Base-by-base conservation (phyloP, 2,797 vertebrate species). In the Cichlasoma orientale region DNA sequence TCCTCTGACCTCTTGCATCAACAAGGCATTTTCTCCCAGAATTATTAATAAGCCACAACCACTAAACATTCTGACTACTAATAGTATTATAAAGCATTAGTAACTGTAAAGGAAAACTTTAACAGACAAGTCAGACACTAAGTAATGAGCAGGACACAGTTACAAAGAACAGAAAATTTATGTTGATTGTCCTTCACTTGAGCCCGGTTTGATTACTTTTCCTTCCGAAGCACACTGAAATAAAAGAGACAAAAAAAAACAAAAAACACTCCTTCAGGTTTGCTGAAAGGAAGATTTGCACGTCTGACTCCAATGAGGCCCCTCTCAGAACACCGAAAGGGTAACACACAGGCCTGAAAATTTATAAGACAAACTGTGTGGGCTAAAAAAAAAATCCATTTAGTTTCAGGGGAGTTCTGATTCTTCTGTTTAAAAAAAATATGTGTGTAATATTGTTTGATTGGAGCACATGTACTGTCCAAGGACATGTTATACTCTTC, bases 1-100 rank as follows among this genome's bases (percentile, higher is more conserved):
- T 75, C 61, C 58, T 82, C 71, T 87, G 74, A 82, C 52, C 59
- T 88, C 68, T 80, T 68, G 57, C 77, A 85, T 72, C 72, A 83
- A 79, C 75, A 79, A 84, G 44, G 47, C 47, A 70, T 76, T 80
- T 84, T 52, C 4, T 3, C 52, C 52, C 72, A 52, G 7, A 75
- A 21, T 16, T 61, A 38, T 23, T 38, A 4, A 61, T n/a, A 38
- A 61, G 7, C 58, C 38, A 61, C 21, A 61, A 38, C 4, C 33
- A 38, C n/a, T 59, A 38, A 38, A 61, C 33, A 61, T 61, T 21
- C 58, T 61, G 58, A 61, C 4, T 38, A 38, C 7, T 61, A 41
- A 61, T 61, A 50, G 10, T 10, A 19, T 5, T 23, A 29, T 56
- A 56, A n/a, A 59, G 19, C 33, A 74, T 33, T 18, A 54, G 47